Evolutionary conservation across 2,113 vertebrate genomes (phyloP), one percentile per base, ranked within the genome.

Genomic region (Stegostoma tigrinum): DNA sequence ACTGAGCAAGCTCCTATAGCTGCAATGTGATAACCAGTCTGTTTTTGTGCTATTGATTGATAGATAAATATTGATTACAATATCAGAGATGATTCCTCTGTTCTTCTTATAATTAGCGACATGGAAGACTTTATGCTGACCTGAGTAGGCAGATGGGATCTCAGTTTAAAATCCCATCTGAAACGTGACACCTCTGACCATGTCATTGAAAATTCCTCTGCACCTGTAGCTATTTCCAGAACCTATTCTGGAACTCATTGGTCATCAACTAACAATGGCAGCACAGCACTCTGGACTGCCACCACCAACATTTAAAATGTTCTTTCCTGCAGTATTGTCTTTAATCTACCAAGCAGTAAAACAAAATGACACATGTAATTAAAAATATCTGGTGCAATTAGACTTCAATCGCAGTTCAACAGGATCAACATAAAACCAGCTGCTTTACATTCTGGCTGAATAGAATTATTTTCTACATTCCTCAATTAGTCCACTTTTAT

Each of bases 401-500:
- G 38, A 83, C 80, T 42, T 83, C 38, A 83, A 45, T 83, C 87
- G 17, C 30, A 64, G 48, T 7, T 27, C 85, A 1, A 15, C 48
- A 61, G 87, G 55, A 61, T 90, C 52, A 52, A 64, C 34, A 17
- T 17, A 61, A 90, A 15, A 12, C 45, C 85, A 87, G 85, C 21
- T 87, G 85, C 52, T 87, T 48, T 86, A 12, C 42, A 87, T 87
- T 45, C n/a, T 21, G 8, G 89, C n/a, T 93, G 38, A 38, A 61
- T 64, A 66, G 55, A 91, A 38, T 64, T 91, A 66, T 34, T 66
- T 93, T 93, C 89, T 21, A 19, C 48, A 1, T 64, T 17, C 52
- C 52, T 90, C 87, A 61, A 90, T 93, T 67, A 66, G 80, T 93
- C 61, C 89, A 38, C 61, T 66, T 83, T 83, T 64, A 93, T 93